Base-by-base conservation (phyloP, 2,888 invertebrate species). In the Nymphalis urticae region DNA sequence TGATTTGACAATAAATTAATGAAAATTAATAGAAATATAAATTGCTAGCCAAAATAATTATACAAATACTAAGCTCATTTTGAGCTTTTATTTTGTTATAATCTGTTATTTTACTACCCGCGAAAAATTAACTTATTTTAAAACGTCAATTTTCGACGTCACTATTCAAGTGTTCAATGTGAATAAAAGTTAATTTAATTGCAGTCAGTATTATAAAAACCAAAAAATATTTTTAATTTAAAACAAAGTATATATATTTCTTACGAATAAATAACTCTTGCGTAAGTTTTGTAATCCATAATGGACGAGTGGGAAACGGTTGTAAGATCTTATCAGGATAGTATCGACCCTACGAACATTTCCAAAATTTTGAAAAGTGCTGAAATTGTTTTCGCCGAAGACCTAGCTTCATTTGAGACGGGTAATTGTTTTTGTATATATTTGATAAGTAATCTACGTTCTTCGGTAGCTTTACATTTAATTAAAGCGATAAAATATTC, bases 321-420 rank as follows among this genome's bases (percentile, higher is more conserved):
- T 13, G 36, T 84, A 27, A 75, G 77, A 21, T 64, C 62, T n/a
- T 81, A 75, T 53, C 73, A 77, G 1, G 60, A 69, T 24, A 50
- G 27, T 0, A 76, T 72, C 0, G 77, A 78, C 10, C 69, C 78
- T 10, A 77, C 81, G n/a, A 66, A 73, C 19, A 81, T 82, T n/a
- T 71, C 74, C 0, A 82, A 82, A 50, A 76, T 79, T 13, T 56
- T 87, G 19, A 77, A 77, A 13, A 79, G 77, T 0, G 86, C 86
- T 6, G 76, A 77, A 13, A 73, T 73, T 0, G 72, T 82, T 1
- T 60, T 87, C 1, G 79, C 79, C 17, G 76, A 77, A 17, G 87
- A 88, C 60, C 70, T 88, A 42, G 86, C 87, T 0, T 72, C 76
- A 0, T 88, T 87, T 80, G 88, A 88, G 76, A 81, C 76, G 68